phyloP scores from a whole-genome alignment of 2,113 vertebrate species.

The Leucopsar rothschildi region DNA sequence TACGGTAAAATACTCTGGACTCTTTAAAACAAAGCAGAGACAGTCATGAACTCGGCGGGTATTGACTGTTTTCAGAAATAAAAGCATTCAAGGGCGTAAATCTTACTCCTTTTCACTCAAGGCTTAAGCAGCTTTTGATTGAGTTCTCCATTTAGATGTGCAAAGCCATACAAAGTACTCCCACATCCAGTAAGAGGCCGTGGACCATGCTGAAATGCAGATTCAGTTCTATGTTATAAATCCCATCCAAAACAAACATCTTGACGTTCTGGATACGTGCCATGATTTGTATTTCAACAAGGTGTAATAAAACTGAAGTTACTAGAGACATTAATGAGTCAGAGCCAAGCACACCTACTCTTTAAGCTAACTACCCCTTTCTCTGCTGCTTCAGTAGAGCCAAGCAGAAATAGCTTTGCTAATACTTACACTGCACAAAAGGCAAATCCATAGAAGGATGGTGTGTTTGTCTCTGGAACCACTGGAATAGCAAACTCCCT shows the following conservation, averaged over 20 bases:
- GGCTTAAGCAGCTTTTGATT: neutral
- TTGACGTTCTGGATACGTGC: neutral
- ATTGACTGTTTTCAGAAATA: neutral
- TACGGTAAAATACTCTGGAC: neutral
- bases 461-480: neutral
- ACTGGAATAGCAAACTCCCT: neutral
- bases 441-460: neutral
- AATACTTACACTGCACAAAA: neutral
- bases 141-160: neutral
- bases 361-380: neutral
- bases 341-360: neutral
- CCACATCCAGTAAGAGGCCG: neutral
- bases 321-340: neutral
- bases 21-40: neutral
- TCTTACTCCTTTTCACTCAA: neutral
- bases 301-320: neutral
- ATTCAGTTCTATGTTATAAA: neutral
- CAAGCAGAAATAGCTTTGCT: neutral
- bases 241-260: neutral
- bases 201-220: neutral
- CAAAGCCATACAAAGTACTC: neutral
- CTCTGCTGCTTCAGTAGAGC: neutral
- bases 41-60: neutral
- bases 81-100: neutral
- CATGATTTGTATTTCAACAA: neutral